Conservation (phyloP, 2,113 vertebrate species). For the Chloroceryle aenea region DNA sequence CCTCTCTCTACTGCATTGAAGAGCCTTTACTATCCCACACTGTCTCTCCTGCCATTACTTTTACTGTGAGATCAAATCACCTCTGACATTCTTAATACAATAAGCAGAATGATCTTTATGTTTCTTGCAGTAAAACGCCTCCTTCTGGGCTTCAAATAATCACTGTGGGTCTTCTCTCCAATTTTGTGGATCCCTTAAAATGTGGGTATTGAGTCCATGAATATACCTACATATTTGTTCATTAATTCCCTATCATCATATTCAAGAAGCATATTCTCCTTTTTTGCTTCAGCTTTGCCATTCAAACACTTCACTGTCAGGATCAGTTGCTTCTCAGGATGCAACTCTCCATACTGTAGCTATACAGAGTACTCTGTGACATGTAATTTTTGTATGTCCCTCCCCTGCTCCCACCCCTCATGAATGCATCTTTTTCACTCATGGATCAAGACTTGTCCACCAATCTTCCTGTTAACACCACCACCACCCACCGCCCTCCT, state of each 20-base stretch:
- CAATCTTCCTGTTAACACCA: not conserved
- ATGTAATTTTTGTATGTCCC: not conserved
- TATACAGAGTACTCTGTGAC: not conserved
- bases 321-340: not conserved
- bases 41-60: slow-evolving; percentile 26
- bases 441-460: not conserved
- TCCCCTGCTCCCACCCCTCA: accelerated
- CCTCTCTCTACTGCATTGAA: slow-evolving; percentile 34
- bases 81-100: slow-evolving; percentile 31
- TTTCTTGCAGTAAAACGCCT: not conserved
- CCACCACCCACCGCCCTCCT: no score
- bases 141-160: slow-evolving; percentile 6
- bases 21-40: not conserved
- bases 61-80: slow-evolving; percentile 32
- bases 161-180: not conserved
- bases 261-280: not conserved
- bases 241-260: not conserved
- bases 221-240: not conserved
- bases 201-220: not conserved
- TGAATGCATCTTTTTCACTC: not conserved
- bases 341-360: not conserved
- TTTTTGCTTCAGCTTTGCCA: not conserved
- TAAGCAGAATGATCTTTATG: slow-evolving; percentile 11
- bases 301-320: not conserved
- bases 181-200: not conserved